These are phyloP conservation scores for Notarius lentiginosus DNA, from an alignment of 2,113 vertebrate genomes.

Conservation along the genomic window DNA sequence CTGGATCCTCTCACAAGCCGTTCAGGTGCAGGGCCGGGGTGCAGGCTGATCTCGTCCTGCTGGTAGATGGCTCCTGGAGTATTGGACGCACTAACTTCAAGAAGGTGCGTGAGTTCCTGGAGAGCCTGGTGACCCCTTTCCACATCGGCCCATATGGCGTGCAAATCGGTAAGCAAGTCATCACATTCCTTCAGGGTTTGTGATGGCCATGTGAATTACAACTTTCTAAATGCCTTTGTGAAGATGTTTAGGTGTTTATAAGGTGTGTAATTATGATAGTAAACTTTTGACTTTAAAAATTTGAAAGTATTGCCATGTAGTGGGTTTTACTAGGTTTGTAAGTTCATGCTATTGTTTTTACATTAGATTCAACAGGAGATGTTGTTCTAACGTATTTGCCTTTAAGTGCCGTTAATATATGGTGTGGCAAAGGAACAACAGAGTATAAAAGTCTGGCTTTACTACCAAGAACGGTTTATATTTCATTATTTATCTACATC, in stretches of 20 bases:
- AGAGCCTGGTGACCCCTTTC: conserved; percentile 82
- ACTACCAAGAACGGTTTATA: neutral
- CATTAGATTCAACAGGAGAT: neutral
- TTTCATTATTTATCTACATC: neutral
- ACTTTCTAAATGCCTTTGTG: neutral
- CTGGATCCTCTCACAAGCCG: conserved; percentile 63
- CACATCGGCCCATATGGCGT: conserved; percentile 78
- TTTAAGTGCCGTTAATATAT: neutral
- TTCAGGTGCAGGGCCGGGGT: conserved; percentile 75
- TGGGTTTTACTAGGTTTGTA: neutral
- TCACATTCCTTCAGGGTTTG: neutral
- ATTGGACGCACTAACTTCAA: conserved; percentile 89
- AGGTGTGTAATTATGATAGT: neutral
- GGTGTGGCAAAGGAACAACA: neutral
- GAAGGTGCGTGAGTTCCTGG: conserved; percentile 86
- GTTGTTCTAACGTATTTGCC: neutral
- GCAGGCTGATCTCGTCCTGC: conserved; percentile 76
- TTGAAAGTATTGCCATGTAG: neutral
- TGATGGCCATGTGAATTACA: neutral
- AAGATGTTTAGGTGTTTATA: neutral
- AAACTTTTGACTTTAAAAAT: neutral
- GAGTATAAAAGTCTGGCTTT: conserved; percentile 1
- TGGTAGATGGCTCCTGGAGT: conserved; percentile 96
- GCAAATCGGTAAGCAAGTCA: conserved; percentile 78
- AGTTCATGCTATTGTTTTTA: neutral